Conservation (phyloP, 2,113 vertebrate species). For the Pholis gunnellus region DNA sequence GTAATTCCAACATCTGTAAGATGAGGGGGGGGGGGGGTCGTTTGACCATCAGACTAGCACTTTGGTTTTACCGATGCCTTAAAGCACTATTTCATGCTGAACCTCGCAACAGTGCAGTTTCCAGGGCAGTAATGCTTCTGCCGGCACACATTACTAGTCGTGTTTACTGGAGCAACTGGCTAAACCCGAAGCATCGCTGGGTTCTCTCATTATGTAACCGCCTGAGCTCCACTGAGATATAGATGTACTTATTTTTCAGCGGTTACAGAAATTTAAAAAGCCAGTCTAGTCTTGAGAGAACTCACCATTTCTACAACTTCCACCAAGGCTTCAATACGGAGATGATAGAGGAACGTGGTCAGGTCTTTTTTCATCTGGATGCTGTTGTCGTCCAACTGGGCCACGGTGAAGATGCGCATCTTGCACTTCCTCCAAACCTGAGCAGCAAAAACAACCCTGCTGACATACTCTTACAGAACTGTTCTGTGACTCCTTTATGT, state of each 20-base stretch:
- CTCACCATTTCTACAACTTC: constrained; percentile 99
- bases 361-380: constrained; percentile 99
- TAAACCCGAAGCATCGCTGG: constrained; percentile 5
- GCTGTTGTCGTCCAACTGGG: constrained; percentile 99
- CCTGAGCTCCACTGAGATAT: constrained; percentile 6
- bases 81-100: constrained; percentile 12
- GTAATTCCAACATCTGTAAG: not conserved
- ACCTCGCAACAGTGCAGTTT: not conserved
- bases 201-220: constrained; percentile 27
- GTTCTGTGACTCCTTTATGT: not conserved
- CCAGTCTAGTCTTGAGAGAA: not conserved
- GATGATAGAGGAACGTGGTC: constrained; percentile 96
- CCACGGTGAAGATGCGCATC: constrained; percentile 99
- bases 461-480: not conserved
- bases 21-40: fast-evolving
- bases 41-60: not conserved
- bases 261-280: not conserved
- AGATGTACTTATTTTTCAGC: not conserved
- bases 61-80: not conserved
- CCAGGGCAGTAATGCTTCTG: not conserved
- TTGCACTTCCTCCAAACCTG: constrained; percentile 99
- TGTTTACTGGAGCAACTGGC: constrained; percentile 26
- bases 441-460: constrained; percentile 1
- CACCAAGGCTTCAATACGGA: constrained; percentile 94
- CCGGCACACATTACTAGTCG: constrained; percentile 13